Evolutionary conservation across 2,888 invertebrate genomes (phyloP).

Genomic region (Megamerina dolium): DNA sequence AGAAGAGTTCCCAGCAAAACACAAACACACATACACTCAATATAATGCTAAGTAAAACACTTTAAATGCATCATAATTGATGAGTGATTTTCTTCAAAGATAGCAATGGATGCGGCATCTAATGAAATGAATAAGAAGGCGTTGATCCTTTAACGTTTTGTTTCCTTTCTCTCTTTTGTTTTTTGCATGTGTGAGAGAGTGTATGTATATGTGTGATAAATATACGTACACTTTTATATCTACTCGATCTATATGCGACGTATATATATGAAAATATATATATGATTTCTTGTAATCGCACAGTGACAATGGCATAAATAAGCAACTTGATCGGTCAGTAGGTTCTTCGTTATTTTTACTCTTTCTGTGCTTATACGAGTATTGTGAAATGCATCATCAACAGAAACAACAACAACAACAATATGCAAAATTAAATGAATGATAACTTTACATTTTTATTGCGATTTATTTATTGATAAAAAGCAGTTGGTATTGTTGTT

Average conservation of each 20-base stretch:
- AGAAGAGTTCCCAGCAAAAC: too few species aligned
- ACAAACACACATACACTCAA: not conserved
- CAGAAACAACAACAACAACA: conserved; percentile 3
- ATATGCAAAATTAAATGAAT: too few species aligned
- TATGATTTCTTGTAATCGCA: too few species aligned
- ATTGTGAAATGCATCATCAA: not conserved
- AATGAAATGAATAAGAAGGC: too few species aligned
- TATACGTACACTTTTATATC: not conserved
- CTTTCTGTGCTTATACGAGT: too few species aligned
- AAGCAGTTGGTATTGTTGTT: too few species aligned
- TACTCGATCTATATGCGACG: not conserved
- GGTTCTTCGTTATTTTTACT: too few species aligned
- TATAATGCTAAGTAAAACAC: conserved; percentile 1
- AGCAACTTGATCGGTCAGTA: too few species aligned
- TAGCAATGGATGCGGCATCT: conserved; percentile 6
- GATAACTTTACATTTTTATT: too few species aligned
- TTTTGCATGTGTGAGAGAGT: not conserved
- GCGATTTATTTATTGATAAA: too few species aligned
- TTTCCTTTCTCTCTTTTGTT: not conserved
- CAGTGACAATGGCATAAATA: too few species aligned
- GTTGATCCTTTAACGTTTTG: conserved; percentile 1
- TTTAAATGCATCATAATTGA: conserved; percentile 18
- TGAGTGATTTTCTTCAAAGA: conserved; percentile 17
- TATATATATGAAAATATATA: too few species aligned
- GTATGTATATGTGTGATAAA: not conserved